A percentile compares a stretch with the other conserved stretches of the same genome.
Evolutionary conservation across 2,113 vertebrate genomes (phyloP).

Genomic region (Formicarius rufipectus): DNA sequence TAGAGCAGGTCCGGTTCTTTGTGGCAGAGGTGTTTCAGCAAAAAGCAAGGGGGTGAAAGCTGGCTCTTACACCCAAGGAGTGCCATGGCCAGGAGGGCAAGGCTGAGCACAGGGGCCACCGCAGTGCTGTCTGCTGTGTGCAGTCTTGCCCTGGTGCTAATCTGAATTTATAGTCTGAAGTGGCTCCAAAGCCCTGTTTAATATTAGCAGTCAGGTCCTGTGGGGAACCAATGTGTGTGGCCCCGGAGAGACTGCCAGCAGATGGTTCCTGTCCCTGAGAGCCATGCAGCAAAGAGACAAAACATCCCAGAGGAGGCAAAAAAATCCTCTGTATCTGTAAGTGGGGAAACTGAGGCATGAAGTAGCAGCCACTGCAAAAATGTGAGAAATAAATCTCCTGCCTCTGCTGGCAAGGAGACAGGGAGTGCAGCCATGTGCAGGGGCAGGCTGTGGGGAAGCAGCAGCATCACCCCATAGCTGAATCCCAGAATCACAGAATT

Average conservation of each 20-base stretch:
- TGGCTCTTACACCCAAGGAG: neutral
- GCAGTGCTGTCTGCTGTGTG: rapidly evolving
- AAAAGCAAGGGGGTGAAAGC: neutral
- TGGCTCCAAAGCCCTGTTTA: neutral
- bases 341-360: neutral
- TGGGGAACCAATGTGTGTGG: neutral
- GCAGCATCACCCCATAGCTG: rapidly evolving
- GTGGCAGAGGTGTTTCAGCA: neutral
- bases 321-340: neutral
- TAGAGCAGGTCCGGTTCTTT: neutral
- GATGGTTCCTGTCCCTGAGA: neutral
- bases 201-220: neutral
- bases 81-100: neutral
- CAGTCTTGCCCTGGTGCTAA: neutral
- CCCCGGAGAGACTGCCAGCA: neutral
- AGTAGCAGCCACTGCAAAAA: neutral
- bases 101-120: neutral
- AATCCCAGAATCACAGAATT: neutral
- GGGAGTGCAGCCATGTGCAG: rapidly evolving
- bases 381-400: neutral
- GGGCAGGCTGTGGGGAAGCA: neutral
- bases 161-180: neutral
- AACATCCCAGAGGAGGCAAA: neutral
- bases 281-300: neutral
- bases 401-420: neutral